Conservation (phyloP, 2,888 invertebrate species). For the Caenorhabditis virilis region DNA sequence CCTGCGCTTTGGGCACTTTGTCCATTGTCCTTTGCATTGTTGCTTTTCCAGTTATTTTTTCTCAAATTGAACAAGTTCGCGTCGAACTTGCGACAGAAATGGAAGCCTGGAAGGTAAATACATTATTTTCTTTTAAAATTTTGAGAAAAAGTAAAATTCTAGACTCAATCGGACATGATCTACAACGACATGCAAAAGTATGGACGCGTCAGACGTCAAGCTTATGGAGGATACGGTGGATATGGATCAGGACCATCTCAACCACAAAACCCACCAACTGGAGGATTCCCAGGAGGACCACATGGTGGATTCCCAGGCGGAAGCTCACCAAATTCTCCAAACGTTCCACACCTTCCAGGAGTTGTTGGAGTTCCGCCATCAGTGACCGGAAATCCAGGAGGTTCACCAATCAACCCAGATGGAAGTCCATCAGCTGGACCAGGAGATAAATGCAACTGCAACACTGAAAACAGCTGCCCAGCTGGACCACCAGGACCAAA, state of each 20-base stretch:
- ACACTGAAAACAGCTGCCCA: constrained; percentile 53
- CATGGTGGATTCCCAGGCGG: constrained; percentile 26
- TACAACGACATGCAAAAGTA: constrained; percentile 46
- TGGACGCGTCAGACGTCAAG: constrained; percentile 45
- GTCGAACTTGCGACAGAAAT: constrained; percentile 53
- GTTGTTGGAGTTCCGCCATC: constrained; percentile 40
- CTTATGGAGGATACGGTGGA: constrained; percentile 50
- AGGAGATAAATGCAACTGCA: constrained; percentile 49
- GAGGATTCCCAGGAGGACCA: constrained; percentile 37
- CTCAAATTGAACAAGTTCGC: constrained; percentile 49
- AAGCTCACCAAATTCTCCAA: constrained; percentile 15
- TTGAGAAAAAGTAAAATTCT: too few species aligned
- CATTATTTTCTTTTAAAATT: too few species aligned
- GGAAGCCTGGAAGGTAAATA: constrained; percentile 52
- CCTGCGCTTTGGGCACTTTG: constrained; percentile 43
- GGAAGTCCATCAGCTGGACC: constrained; percentile 34
- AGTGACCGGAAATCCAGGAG: constrained; percentile 38
- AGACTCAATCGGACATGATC: constrained; percentile 36
- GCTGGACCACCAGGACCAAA: constrained; percentile 59
- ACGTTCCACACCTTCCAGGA: constrained; percentile 29
- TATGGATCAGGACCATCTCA: constrained; percentile 29
- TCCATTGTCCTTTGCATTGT: constrained; percentile 42
- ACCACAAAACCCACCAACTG: constrained; percentile 20
- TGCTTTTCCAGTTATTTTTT: constrained; percentile 42
- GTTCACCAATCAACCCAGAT: constrained; percentile 12